phyloP scores from a whole-genome alignment of 2,797 vertebrate genomes.

The Onychomys torridus region DNA sequence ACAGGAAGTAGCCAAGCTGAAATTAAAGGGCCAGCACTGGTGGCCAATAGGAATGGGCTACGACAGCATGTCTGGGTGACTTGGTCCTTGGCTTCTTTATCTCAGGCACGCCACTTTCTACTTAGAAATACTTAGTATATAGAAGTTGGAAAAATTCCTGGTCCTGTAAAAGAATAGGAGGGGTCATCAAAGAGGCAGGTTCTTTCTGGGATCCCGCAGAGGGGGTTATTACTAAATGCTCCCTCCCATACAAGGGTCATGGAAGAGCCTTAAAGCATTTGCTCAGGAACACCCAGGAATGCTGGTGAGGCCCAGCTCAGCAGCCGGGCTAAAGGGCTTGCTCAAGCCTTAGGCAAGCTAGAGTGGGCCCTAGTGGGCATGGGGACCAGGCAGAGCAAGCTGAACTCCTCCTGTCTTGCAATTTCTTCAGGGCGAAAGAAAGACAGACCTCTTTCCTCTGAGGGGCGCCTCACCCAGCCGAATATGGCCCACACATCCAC shows the following conservation, averaged over 20 bases:
- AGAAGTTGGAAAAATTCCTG: background rate
- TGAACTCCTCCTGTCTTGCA: conserved; percentile 59
- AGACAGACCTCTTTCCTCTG: conserved; percentile 85
- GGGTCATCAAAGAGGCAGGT: background rate
- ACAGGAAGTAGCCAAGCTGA: background rate
- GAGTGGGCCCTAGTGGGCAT: rapidly evolving
- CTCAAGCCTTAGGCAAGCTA: background rate
- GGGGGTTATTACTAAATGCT: background rate
- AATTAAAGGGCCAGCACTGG: background rate
- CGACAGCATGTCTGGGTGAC: background rate
- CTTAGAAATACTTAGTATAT: background rate
- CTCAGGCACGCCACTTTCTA: background rate
- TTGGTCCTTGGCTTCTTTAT: background rate
- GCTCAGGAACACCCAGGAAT: background rate
- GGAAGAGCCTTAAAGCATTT: background rate
- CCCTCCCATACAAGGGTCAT: background rate
- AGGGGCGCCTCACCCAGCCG: conserved; percentile 80
- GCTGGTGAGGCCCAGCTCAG: background rate
- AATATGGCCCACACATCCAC: background rate
- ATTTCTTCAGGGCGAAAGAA: conserved; percentile 76
- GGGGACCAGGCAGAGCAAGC: background rate
- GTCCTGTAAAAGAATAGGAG: background rate
- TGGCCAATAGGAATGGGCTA: background rate
- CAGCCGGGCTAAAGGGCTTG: background rate
- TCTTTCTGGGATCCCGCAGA: background rate